Evolutionary conservation across 2,113 vertebrate genomes (phyloP).

Genomic region (Plecotus auritus): DNA sequence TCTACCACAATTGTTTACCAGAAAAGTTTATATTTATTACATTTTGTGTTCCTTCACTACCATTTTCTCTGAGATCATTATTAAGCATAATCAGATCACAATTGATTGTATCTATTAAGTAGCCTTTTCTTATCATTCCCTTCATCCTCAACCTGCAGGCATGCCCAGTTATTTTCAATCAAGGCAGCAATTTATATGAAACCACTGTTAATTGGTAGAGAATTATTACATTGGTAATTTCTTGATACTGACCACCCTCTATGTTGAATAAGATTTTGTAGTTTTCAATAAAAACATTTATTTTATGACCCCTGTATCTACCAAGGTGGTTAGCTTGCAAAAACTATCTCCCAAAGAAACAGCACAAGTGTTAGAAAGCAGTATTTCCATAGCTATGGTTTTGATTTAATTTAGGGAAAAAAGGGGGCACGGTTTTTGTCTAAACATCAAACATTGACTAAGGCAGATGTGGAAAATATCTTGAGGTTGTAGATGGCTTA

Average conservation of each 20-base stretch:
- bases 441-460: conserved; percentile 66
- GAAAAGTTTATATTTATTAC: conserved; percentile 2
- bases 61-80: background rate
- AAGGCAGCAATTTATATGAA: background rate
- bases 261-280: background rate
- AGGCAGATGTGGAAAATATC: conserved; percentile 68
- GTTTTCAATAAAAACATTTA: background rate
- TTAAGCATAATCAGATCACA: background rate
- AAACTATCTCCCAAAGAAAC: conserved; percentile 17
- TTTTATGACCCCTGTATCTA: background rate
- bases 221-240: background rate
- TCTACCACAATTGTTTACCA: background rate
- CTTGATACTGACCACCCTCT: background rate
- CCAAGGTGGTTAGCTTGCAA: background rate
- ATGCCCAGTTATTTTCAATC: background rate
- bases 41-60: background rate
- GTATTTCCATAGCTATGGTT: conserved; percentile 50
- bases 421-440: conserved; percentile 48
- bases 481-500: conserved; percentile 63
- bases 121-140: background rate
- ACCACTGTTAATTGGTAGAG: background rate
- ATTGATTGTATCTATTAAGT: background rate
- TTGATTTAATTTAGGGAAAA: conserved; percentile 51
- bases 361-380: conserved; percentile 39
- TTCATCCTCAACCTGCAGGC: background rate